Percentiles rank a stretch among this genome's conserved stretches.
phyloP scores from a whole-genome alignment of 2,797 vertebrate genomes.

The Amphiprion clarkii region DNA sequence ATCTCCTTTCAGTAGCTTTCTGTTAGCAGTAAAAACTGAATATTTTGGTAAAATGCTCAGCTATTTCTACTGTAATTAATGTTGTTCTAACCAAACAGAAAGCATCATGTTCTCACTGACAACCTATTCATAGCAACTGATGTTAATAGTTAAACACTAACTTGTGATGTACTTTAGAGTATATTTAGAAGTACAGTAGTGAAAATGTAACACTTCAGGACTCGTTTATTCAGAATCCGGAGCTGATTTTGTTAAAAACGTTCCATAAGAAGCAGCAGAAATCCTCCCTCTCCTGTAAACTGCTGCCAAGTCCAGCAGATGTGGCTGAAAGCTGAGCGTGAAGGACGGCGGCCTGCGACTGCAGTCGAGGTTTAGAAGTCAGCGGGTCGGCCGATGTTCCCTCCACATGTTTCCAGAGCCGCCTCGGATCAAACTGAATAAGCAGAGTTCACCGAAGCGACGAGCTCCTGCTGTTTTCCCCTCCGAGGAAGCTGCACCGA shows the following conservation, averaged over 20 bases:
- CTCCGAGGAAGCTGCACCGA: constrained; percentile 35
- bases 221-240: not conserved
- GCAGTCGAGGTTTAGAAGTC: constrained; percentile 50
- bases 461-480: constrained; percentile 28
- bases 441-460: constrained; percentile 47
- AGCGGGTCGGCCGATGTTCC: constrained; percentile 41
- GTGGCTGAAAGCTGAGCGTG: not conserved
- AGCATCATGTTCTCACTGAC: no score
- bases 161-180: no score
- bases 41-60: no score
- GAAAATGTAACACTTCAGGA: no score
- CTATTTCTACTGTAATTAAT: no score
- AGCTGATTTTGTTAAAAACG: not conserved
- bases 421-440: constrained; percentile 50
- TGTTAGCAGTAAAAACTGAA: no score
- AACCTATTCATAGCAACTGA: no score
- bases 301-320: not conserved
- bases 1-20: no score
- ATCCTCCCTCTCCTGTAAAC: not conserved
- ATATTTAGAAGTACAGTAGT: no score
- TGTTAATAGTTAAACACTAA: no score
- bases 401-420: constrained; percentile 27
- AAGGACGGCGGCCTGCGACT: constrained; percentile 12
- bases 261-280: not conserved
- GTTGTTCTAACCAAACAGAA: no score